Evolutionary conservation across 2,888 invertebrate genomes (phyloP).

Genomic region (Aethes cnicana): DNA sequence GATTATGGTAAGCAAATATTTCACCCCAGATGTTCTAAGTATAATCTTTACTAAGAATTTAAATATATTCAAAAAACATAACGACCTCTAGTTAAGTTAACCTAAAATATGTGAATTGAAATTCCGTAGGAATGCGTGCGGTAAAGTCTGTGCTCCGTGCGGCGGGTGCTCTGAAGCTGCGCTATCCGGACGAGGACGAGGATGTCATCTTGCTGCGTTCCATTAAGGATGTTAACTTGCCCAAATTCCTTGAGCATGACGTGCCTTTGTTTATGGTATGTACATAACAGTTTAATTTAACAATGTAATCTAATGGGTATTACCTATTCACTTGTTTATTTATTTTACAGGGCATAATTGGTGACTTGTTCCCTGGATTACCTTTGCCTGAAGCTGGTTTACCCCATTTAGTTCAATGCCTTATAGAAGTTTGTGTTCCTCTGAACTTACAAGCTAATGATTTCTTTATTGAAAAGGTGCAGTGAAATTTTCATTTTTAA

Average conservation of each 20-base stretch:
- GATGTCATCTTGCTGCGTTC: slow-evolving; percentile 93
- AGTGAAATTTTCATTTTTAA: slow-evolving; percentile 49
- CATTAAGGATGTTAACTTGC: slow-evolving; percentile 96
- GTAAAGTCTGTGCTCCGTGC: slow-evolving; percentile 96
- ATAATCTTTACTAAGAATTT: too few relatives aligned
- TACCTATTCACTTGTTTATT: slow-evolving; percentile 47
- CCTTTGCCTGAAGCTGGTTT: slow-evolving; percentile 90
- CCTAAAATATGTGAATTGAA: too few relatives aligned
- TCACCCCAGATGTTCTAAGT: not conserved
- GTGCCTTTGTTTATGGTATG: slow-evolving; percentile 91
- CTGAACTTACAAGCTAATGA: slow-evolving; percentile 92
- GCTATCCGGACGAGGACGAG: slow-evolving; percentile 93
- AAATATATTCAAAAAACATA: too few relatives aligned
- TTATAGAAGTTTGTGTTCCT: slow-evolving; percentile 84
- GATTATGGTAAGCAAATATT: slow-evolving; percentile 88
- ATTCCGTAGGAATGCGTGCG: slow-evolving; percentile 95
- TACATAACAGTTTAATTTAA: too few relatives aligned
- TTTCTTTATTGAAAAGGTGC: slow-evolving; percentile 90
- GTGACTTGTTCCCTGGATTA: slow-evolving; percentile 95
- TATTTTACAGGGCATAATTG: slow-evolving; percentile 89
- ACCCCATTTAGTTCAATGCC: slow-evolving; percentile 72
- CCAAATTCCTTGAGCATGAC: slow-evolving; percentile 95
- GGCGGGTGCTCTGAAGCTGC: slow-evolving; percentile 94
- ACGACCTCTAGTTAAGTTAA: too few relatives aligned
- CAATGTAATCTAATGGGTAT: too few relatives aligned